These are phyloP conservation scores for Musca vetustissima DNA, from an alignment of 1,140 invertebrate species.

Conservation along the genomic window DNA sequence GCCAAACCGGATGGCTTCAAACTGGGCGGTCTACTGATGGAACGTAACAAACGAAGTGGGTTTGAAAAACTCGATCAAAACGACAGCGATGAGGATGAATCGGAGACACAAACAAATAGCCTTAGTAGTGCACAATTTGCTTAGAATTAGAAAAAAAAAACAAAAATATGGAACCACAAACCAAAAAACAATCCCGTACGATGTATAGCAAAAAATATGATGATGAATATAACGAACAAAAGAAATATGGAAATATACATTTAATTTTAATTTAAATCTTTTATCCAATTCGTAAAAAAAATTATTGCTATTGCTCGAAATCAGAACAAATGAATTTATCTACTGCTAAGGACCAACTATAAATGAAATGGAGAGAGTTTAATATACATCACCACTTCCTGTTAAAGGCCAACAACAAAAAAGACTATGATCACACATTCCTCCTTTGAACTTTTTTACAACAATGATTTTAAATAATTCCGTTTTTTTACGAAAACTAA, in stretches of 20 bases:
- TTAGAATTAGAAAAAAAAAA: conserved; percentile 28
- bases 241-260: background rate
- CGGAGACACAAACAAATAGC: conserved; percentile 39
- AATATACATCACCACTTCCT: background rate
- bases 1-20: conserved; percentile 51
- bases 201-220: too few species aligned
- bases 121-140: conserved; percentile 46
- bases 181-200: background rate
- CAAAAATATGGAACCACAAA: too few species aligned
- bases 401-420: background rate
- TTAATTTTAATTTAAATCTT: background rate
- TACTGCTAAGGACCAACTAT: too few species aligned
- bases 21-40: conserved; percentile 45
- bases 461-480: background rate
- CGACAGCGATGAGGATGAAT: conserved; percentile 51
- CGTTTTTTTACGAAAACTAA: background rate
- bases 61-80: conserved; percentile 55
- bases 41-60: conserved; percentile 39
- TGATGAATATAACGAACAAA: too few species aligned
- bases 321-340: background rate
- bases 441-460: too few species aligned
- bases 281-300: background rate
- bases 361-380: too few species aligned
- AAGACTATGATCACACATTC: background rate
- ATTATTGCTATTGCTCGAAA: background rate